These are phyloP conservation scores for Drosophila emarginata DNA, from an alignment of 2,888 invertebrate genomes.

Conservation along the genomic window DNA sequence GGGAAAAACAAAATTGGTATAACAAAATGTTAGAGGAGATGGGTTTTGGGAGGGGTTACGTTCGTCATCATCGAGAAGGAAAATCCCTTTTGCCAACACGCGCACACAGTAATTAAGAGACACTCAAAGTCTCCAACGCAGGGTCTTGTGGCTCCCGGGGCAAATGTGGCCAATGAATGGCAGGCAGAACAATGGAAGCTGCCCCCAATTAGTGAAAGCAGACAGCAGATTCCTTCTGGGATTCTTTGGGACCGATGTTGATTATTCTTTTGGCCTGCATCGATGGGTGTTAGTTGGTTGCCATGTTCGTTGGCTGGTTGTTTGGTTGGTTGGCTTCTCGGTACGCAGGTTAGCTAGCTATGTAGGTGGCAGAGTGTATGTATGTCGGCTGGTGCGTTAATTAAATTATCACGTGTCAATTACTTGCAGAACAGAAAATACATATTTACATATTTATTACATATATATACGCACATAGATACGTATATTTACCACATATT, in stretches of 20 bases:
- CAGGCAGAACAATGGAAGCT: slow-evolving; percentile 10
- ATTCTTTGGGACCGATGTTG: slow-evolving; percentile 41
- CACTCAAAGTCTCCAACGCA: slow-evolving; percentile 55
- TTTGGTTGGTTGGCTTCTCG: not conserved
- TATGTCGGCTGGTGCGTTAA: slow-evolving; percentile 53
- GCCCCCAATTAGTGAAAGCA: slow-evolving; percentile 26
- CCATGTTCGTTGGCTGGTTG: not conserved
- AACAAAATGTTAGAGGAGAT: not conserved
- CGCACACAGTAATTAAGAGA: slow-evolving; percentile 73
- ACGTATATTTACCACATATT: not conserved
- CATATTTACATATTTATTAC: not conserved
- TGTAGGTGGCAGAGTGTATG: not conserved
- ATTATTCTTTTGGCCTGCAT: slow-evolving; percentile 12
- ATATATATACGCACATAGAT: not conserved
- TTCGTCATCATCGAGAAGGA: slow-evolving; percentile 54
- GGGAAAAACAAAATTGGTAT: not conserved
- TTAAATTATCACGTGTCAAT: slow-evolving; percentile 75
- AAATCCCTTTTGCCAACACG: slow-evolving; percentile 75
- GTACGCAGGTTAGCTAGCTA: not conserved
- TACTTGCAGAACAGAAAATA: slow-evolving; percentile 43
- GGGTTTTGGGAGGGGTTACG: slow-evolving; percentile 8
- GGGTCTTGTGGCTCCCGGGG: slow-evolving; percentile 9
- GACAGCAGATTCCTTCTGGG: slow-evolving; percentile 8
- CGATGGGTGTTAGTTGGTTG: slow-evolving; percentile 15
- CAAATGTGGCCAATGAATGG: slow-evolving; percentile 31